Evolutionary conservation across 2,113 vertebrate genomes (phyloP), one percentile per base, ranked within the genome.

Genomic region (Crotalus tigris): DNA sequence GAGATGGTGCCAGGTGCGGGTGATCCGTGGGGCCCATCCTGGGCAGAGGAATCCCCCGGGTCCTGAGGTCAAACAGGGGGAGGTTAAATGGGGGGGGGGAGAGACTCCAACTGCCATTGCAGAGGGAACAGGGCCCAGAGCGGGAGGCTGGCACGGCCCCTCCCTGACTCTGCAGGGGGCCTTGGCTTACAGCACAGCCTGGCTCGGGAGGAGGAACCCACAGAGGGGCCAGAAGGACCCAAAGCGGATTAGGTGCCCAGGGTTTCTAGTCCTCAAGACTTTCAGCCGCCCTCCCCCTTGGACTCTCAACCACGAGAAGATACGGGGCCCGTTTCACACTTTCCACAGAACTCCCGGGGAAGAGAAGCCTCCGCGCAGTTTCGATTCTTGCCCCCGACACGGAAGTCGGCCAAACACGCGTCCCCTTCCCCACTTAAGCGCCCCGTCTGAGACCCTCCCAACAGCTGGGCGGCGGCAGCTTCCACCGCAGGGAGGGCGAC

Each of bases 1-100:
- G 93, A 93, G 39, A 95, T 94, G 24, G 92, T 89, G 81, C 90
- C 94, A 46, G 87, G 94, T 0, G 93, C 85, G 6, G 54, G 19
- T 0, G 24, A 24, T 33, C 33, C 11, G 0, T 23, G 1, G 17
- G 5, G 15, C 15, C 4, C 51, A 7, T 19, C 0, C 86, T 57
- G n/a, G 17, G 10, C 1, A 3, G 12, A 59, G 2, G 49, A 24
- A 49, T 49, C 13, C 3, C 0, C 55, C 0, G 55, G 12, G 23
- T 33, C 81, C 89, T 92, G 91, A 1, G 8, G 58, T 1, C 9
- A 64, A 87, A 87, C 5, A 33, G 12, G 1, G 24, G 3, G 17
- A 23, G 51, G 17, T 3, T 57, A 11, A 33, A 29, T 1, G 19
- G 21, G 55, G 23, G 21, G n/a, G 12, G 55, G 12, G 10, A 9